These are phyloP conservation scores for Drosophila helvetica DNA, from an alignment of 2,888 invertebrate species.

Conservation along the genomic window DNA sequence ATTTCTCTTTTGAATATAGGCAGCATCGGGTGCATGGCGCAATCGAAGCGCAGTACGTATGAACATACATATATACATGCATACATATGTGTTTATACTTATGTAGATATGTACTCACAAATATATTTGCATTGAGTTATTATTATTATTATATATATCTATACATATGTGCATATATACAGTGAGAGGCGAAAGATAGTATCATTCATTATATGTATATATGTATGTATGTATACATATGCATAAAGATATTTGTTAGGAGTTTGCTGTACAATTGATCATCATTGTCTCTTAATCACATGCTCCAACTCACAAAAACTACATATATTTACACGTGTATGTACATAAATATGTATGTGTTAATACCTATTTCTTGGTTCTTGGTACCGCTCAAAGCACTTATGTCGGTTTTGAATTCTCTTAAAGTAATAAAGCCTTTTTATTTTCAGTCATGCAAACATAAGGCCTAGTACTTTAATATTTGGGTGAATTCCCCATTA, in stretches of 20 bases:
- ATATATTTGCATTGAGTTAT: neutral
- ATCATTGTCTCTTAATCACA: neutral
- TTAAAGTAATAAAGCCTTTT: constrained; percentile 21
- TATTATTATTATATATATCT: constrained; percentile 1
- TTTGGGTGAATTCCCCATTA: constrained; percentile 35
- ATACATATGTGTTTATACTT: neutral
- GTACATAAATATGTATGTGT: neutral
- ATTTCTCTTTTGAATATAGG: constrained; percentile 73
- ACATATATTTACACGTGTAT: neutral
- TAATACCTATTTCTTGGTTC: neutral
- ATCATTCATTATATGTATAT: neutral
- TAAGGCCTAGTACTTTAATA: constrained; percentile 31
- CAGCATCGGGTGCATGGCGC: constrained; percentile 68
- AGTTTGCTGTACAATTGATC: neutral
- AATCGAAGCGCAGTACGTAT: constrained; percentile 43
- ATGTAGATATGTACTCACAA: neutral
- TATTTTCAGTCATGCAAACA: neutral
- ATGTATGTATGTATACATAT: too few relatives aligned
- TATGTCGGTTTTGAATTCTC: constrained; percentile 6
- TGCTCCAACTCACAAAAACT: neutral
- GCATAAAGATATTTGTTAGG: too few relatives aligned
- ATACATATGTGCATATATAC: constrained; percentile 11
- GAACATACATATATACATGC: constrained; percentile 7
- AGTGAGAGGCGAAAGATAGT: constrained; percentile 13
- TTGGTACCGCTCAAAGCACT: neutral